Percentiles rank a stretch among this genome's conserved stretches.
Evolutionary conservation across 2,888 invertebrate species (phyloP).

Genomic region (Mesopsocus fuscifrons): DNA sequence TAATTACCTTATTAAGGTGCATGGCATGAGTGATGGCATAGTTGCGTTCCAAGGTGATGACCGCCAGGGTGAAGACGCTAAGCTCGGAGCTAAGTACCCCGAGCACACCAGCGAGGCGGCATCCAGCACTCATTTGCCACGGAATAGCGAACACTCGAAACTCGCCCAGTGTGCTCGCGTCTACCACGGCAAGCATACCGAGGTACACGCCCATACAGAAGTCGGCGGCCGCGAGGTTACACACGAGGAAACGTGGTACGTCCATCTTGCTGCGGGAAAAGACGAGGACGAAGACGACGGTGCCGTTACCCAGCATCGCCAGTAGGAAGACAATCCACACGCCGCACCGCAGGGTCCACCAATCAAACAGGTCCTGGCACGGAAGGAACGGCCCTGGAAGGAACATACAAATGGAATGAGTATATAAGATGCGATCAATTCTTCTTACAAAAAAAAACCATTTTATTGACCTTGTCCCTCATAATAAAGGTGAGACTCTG

Average conservation of each 20-base stretch:
- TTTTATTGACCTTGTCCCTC: no score
- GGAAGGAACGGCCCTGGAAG: conserved; percentile 77
- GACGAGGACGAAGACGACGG: conserved; percentile 82
- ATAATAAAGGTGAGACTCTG: not conserved
- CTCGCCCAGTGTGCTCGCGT: conserved; percentile 87
- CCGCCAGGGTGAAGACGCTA: conserved; percentile 87
- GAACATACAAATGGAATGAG: conserved; percentile 3
- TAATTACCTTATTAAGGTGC: conserved; percentile 94
- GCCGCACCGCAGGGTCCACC: conserved; percentile 93
- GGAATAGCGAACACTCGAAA: conserved; percentile 92
- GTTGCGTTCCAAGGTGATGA: conserved; percentile 88
- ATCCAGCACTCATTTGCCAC: conserved; percentile 91
- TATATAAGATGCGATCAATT: not conserved
- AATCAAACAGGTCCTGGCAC: conserved; percentile 89
- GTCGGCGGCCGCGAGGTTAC: conserved; percentile 91
- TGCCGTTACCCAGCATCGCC: conserved; percentile 89
- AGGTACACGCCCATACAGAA: conserved; percentile 94
- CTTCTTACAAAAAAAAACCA: conserved; percentile 7
- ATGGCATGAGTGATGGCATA: conserved; percentile 97
- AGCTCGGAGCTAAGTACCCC: conserved; percentile 87
- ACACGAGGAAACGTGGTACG: conserved; percentile 89
- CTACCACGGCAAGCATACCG: conserved; percentile 82
- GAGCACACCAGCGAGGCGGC: conserved; percentile 85
- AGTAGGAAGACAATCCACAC: conserved; percentile 94
- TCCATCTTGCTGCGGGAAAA: conserved; percentile 88